Evolutionary conservation across 1,140 invertebrate genomes (phyloP), one percentile per base, ranked within the genome.

Genomic region (Camponotus floridanus): DNA sequence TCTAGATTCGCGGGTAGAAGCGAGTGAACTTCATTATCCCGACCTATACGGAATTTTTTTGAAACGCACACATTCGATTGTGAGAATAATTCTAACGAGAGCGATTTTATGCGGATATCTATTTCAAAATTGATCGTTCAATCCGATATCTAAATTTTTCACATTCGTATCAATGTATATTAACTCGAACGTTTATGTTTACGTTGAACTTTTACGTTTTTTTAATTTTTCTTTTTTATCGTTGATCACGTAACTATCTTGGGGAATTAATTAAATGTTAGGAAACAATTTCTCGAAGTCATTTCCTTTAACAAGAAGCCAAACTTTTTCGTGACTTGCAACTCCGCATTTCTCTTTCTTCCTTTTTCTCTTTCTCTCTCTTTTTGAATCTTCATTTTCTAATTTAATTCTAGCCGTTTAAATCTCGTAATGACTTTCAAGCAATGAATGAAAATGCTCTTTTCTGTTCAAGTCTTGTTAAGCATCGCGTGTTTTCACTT

Each of bases 381-480:
- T 51, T 3, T 51, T 51, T 73, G 18, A 39, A 21, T 42, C 33
- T 11, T 9, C 13, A 26, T 26, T 70, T 70, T 26, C 42, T 70
- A 61, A 76, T 76, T 76, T 42, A 76, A 61, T 59, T 76, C 42
- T 31, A n/a, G 36, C 5, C n/a, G 3, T 76, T 76, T 51, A 74
- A 61, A 15, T 59, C 36, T 42, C 51, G n/a, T 61, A 76, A 59
- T 51, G 48, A 51, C 18, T 18, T 48, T 51, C 48, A 5, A 51
- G 48, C 15, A 51, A 51, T 51, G 48, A 51, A 51, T 51, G 48
- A 3, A 51, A 51, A 51, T 51, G 48, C 7, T 9, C 7, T 74
- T 36, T 76, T 59, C 36, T 8, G 18, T 59, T 42, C 26, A 15
- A 13, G 26, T 76, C 42, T 76, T 59, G 21, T 7, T 51, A 51